Evolutionary conservation across 2,888 invertebrate species (phyloP), one percentile per base, ranked within the genome.

Genomic region (Drosophila limbata): DNA sequence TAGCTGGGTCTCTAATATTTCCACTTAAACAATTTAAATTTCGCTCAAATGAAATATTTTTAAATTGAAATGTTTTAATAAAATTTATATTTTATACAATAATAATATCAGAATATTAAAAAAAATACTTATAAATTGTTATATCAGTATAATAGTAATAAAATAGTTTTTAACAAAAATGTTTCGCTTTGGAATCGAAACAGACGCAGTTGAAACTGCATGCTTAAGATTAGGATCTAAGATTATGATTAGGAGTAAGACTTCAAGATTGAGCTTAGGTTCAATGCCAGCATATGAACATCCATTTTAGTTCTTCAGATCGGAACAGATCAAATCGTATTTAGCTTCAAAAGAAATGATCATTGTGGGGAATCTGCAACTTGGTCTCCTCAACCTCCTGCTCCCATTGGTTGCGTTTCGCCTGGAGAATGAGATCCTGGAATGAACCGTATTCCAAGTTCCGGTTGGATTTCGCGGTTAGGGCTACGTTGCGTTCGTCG

Each of bases 351-450:
- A 89, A 73, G 13, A 79, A 88, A 47, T 87, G 79, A 25, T 88
- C 79, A 44, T 76, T 81, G 42, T 40, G 45, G 15, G 73, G 62
- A 47, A 61, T 70, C 39, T 73, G 75, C 70, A 89, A 69, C 40
- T 89, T 89, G 31, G 74, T 88, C 77, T 89, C 89, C 64, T 90
- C 90, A 33, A 52, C 78, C 62, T 89, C 82, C 2, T 69, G 71
- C 53, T 85, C 79, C 89, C 85, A 84, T 47, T 90, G 84, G 4
- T 79, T 86, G 28, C 77, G 73, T 13, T 79, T 84, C 4, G 91
- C 90, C 57, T 90, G 90, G 42, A 90, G 42, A 25, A 91, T 90
- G 3, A 91, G 69, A 6, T 91, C 91, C 60, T 90, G 91, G 31
- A 91, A 86, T 4, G 90, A 90, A 2, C 86, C 87, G n/a, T 83